phyloP scores from a whole-genome alignment of 2,797 vertebrate species.

The Manis pentadactyla region DNA sequence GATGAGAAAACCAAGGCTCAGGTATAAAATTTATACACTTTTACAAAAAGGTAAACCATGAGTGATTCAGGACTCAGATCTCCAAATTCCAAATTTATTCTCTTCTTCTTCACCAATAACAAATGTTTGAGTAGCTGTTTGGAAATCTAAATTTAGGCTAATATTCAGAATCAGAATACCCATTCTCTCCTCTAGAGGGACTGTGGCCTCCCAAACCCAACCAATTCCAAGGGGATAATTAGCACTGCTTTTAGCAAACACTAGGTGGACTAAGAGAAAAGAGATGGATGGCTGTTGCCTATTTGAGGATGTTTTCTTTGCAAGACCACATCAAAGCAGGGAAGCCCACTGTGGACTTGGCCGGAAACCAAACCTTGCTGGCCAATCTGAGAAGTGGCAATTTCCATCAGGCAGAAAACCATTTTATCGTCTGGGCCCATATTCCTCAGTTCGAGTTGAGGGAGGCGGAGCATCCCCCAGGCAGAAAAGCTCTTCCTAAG shows the following conservation, averaged over 20 bases:
- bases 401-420: conserved; percentile 75
- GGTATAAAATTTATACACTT: not conserved
- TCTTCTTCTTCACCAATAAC: not conserved
- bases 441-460: conserved; percentile 57
- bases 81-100: not conserved
- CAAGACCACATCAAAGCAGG: conserved; percentile 82
- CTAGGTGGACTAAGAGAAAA: conserved; percentile 66
- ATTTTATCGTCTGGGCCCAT: conserved; percentile 77
- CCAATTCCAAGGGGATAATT: conserved; percentile 68
- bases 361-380: conserved; percentile 74
- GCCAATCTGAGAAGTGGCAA: conserved; percentile 78
- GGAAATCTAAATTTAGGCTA: not conserved
- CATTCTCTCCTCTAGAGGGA: not conserved
- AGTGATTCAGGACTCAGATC: not conserved
- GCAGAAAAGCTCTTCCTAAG: conserved; percentile 35
- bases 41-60: not conserved
- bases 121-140: not conserved
- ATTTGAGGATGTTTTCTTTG: conserved; percentile 80
- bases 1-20: not conserved
- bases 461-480: conserved; percentile 26
- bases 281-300: conserved; percentile 69
- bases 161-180: not conserved
- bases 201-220: not conserved
- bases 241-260: conserved; percentile 62
- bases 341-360: conserved; percentile 81